A percentile compares a stretch with the other conserved stretches of the same genome.
Evolutionary conservation across 2,797 vertebrate genomes (phyloP).

Genomic region (Notolepis coatsorum): DNA sequence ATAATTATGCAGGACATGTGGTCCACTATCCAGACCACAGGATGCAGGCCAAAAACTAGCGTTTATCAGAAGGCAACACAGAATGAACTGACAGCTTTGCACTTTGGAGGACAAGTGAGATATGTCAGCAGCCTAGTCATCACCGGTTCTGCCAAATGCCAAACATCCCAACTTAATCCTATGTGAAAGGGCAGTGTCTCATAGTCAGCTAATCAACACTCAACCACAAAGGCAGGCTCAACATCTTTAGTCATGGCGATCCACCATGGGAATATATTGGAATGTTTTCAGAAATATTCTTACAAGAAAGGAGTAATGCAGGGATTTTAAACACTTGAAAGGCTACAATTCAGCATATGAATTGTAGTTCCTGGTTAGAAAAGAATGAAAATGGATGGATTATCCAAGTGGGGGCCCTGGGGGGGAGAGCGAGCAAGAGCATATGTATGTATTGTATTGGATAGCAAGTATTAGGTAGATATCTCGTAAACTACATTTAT

Average conservation of each 20-base stretch:
- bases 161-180: constrained; percentile 73
- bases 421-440: too few relatives aligned
- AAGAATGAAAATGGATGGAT: too few relatives aligned
- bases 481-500: too few relatives aligned
- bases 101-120: constrained; percentile 48
- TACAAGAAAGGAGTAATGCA: background rate
- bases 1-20: constrained; percentile 7
- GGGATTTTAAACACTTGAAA: background rate
- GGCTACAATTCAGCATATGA: background rate
- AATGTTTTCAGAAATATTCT: background rate
- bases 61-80: constrained; percentile 57
- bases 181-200: constrained; percentile 39
- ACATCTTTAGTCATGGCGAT: background rate
- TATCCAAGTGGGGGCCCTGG: too few relatives aligned
- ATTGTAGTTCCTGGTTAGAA: too few relatives aligned
- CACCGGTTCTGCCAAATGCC: constrained; percentile 63
- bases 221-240: constrained; percentile 31
- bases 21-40: constrained; percentile 39
- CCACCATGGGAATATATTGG: background rate
- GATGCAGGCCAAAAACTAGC: constrained; percentile 50
- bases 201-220: constrained; percentile 38
- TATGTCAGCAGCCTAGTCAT: constrained; percentile 62
- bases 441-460: too few relatives aligned
- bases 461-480: too few relatives aligned
- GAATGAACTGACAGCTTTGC: constrained; percentile 65